phyloP scores from a whole-genome alignment of 2,888 invertebrate species.

The Erannis defoliaria region DNA sequence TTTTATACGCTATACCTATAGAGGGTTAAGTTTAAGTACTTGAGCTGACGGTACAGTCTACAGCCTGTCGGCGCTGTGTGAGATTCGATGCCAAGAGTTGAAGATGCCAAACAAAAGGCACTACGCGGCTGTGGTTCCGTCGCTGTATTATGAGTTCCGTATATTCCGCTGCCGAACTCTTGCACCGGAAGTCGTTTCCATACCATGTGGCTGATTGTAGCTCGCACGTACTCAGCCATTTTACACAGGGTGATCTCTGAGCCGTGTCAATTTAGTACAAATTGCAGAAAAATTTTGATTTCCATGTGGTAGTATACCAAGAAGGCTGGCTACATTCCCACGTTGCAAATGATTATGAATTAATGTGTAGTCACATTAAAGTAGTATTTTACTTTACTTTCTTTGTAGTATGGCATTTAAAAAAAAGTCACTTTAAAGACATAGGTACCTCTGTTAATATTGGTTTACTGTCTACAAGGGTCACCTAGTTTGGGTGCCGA shows the following conservation, averaged over 20 bases:
- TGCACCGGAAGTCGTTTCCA: slow-evolving; percentile 74
- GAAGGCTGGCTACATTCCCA: no score
- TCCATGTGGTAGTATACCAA: no score
- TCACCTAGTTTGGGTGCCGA: no score
- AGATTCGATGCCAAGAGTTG: slow-evolving; percentile 81
- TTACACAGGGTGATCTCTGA: not conserved
- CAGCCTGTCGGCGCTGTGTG: slow-evolving; percentile 53
- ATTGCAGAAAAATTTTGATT: no score
- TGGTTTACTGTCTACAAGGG: no score
- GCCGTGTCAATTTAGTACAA: not conserved
- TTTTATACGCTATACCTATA: slow-evolving; percentile 79
- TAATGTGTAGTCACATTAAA: no score
- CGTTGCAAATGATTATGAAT: no score
- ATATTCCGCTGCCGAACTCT: slow-evolving; percentile 69
- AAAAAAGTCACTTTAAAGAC: no score
- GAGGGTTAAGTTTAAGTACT: slow-evolving; percentile 71
- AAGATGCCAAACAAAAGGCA: slow-evolving; percentile 85
- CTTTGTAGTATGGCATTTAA: no score
- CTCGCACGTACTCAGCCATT: slow-evolving; percentile 25
- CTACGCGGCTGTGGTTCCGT: slow-evolving; percentile 69
- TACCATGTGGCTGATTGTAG: slow-evolving; percentile 48
- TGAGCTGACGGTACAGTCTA: slow-evolving; percentile 75
- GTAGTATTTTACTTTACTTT: no score
- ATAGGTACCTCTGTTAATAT: no score
- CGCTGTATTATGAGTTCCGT: slow-evolving; percentile 69